phyloP scores from a whole-genome alignment of 2,888 invertebrate species.

The Dicroscelio sp. region DNA sequence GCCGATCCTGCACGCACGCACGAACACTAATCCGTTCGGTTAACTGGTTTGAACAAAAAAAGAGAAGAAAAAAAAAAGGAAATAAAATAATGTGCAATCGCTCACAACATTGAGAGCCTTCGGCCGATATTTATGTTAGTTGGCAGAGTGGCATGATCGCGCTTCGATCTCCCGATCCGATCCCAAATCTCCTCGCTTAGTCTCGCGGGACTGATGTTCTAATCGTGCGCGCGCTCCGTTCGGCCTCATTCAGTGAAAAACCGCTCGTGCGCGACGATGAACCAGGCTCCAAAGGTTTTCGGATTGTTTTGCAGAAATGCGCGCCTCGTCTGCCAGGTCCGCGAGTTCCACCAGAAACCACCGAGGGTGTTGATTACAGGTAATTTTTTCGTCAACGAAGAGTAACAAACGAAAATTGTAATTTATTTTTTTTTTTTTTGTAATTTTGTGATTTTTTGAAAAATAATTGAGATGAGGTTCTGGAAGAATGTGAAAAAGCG shows the following conservation, averaged over 20 bases:
- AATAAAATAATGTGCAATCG: slow-evolving; percentile 78
- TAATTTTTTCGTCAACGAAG: too few relatives aligned
- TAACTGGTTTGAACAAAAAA: slow-evolving; percentile 89
- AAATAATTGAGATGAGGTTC: too few relatives aligned
- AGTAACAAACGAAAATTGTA: too few relatives aligned
- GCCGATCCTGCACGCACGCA: slow-evolving; percentile 21
- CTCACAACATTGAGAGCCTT: slow-evolving; percentile 82
- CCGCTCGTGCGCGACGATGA: too few relatives aligned
- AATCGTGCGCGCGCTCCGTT: too few relatives aligned
- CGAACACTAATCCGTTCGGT: slow-evolving; percentile 54
- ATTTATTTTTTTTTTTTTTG: too few relatives aligned
- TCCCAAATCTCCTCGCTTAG: too few relatives aligned
- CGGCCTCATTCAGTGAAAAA: too few relatives aligned
- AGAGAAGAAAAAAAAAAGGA: too few relatives aligned
- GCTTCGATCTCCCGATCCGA: slow-evolving; percentile 47
- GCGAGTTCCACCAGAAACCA: slow-evolving; percentile 58
- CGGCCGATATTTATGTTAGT: slow-evolving; percentile 85
- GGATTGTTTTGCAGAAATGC: neutral
- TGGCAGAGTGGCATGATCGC: slow-evolving; percentile 61
- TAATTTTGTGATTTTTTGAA: too few relatives aligned
- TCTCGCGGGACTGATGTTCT: too few relatives aligned
- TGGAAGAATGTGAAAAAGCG: too few relatives aligned
- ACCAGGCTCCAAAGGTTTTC: slow-evolving; percentile 11
- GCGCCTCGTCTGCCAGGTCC: neutral
- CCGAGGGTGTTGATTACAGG: slow-evolving; percentile 73